A percentile compares a stretch with the other conserved stretches of the same genome.
These are phyloP conservation scores for Ochropacha duplaris DNA, from an alignment of 2,888 invertebrate genomes.

Conservation along the genomic window DNA sequence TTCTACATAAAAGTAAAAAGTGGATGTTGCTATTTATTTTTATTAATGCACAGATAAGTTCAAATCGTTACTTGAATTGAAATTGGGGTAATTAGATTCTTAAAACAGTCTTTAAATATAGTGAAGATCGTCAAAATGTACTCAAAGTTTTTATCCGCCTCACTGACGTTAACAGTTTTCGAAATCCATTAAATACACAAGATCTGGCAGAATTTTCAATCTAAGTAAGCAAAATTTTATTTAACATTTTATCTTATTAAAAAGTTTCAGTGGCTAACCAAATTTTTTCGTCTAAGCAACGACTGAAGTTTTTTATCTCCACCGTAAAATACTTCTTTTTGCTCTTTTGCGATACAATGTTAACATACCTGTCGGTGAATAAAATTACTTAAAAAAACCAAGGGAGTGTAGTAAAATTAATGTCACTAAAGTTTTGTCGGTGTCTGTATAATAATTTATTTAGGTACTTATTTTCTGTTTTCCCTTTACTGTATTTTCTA, in stretches of 20 bases:
- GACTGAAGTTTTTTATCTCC: slow-evolving; percentile 8
- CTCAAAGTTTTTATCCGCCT: slow-evolving; percentile 9
- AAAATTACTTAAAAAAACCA: slow-evolving; percentile 3
- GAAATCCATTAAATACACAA: slow-evolving; percentile 43
- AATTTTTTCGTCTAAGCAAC: slow-evolving; percentile 14
- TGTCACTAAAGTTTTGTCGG: neutral
- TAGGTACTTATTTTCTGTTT: too few species aligned
- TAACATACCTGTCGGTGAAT: slow-evolving; percentile 12
- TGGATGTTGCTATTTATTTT: neutral
- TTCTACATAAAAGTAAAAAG: neutral
- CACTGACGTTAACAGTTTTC: slow-evolving; percentile 41
- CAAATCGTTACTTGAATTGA: neutral
- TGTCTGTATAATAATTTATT: neutral
- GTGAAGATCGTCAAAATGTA: neutral
- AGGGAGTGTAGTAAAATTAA: neutral
- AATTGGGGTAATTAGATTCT: neutral
- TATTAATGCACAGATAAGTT: neutral
- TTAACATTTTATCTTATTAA: slow-evolving; percentile 42
- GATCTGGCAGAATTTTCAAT: slow-evolving; percentile 36
- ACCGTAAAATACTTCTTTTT: slow-evolving; percentile 9
- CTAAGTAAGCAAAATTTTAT: slow-evolving; percentile 36
- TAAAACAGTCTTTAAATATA: neutral
- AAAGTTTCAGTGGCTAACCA: slow-evolving; percentile 30
- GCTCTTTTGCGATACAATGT: slow-evolving; percentile 7
- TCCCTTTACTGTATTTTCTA: too few species aligned